phyloP scores from a whole-genome alignment of 2,113 vertebrate genomes.

The Corythoichthys intestinalis region DNA sequence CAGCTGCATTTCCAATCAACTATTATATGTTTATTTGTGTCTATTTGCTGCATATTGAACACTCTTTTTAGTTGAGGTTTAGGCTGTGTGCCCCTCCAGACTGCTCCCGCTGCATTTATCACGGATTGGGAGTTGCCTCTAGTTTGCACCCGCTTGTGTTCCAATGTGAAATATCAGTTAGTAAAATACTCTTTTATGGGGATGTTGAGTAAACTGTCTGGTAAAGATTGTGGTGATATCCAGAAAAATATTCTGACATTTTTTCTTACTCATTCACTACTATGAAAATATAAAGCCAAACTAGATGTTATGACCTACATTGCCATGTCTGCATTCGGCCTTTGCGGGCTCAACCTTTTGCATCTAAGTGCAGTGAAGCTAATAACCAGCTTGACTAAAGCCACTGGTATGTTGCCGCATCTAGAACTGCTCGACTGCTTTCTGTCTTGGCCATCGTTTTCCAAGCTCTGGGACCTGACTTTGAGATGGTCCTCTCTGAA shows the following conservation, averaged over 20 bases:
- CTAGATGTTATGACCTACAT: slow-evolving; percentile 35
- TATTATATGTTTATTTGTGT: neutral
- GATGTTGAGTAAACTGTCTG: neutral
- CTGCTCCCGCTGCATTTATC: too few species aligned
- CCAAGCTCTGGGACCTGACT: slow-evolving; percentile 32
- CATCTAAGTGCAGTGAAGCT: slow-evolving; percentile 31
- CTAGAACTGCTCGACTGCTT: slow-evolving; percentile 43
- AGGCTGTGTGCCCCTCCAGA: too few species aligned
- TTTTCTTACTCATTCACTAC: neutral
- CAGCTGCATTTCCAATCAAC: neutral
- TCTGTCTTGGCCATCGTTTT: slow-evolving; percentile 26
- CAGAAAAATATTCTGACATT: neutral
- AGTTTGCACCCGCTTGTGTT: too few species aligned
- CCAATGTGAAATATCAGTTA: neutral
- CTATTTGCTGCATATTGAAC: neutral
- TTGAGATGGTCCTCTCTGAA: slow-evolving; percentile 44
- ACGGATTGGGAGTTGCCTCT: too few species aligned
- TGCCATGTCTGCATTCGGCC: slow-evolving; percentile 2
- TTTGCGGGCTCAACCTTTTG: slow-evolving; percentile 18
- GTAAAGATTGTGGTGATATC: neutral
- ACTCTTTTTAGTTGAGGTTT: neutral
- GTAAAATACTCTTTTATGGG: neutral
- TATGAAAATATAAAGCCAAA: slow-evolving; percentile 17
- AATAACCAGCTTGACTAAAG: slow-evolving; percentile 64
- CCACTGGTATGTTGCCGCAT: slow-evolving; percentile 61